These are phyloP conservation scores for Pelusios castaneus DNA, from an alignment of 2,113 vertebrate genomes.

Conservation along the genomic window DNA sequence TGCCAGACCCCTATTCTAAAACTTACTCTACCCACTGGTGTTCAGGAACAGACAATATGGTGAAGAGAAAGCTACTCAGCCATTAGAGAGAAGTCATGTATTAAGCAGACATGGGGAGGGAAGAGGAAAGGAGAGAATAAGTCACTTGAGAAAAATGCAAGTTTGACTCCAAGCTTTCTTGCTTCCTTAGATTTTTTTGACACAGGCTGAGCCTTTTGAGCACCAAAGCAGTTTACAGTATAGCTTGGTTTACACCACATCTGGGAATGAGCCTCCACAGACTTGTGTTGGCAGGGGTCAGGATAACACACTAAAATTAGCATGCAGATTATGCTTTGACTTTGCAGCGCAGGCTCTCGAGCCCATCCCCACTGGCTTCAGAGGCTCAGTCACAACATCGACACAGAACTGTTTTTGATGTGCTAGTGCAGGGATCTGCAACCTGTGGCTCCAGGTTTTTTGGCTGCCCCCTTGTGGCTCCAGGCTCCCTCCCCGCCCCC, in stretches of 20 bases:
- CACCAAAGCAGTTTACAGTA: background rate
- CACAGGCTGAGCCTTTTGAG: background rate
- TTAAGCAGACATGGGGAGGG: background rate
- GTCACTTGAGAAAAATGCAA: background rate
- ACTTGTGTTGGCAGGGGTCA: background rate
- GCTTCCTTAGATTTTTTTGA: background rate
- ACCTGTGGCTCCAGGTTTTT: no score
- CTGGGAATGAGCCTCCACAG: background rate
- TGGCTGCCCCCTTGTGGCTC: no score
- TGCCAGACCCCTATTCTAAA: background rate
- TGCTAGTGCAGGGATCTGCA: background rate
- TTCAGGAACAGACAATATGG: background rate
- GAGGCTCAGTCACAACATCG: background rate
- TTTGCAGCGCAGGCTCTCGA: background rate
- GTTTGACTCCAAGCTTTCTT: background rate
- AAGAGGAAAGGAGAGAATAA: background rate
- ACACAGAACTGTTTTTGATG: background rate
- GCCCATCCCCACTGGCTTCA: background rate
- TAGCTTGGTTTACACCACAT: background rate
- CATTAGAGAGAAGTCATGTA: background rate
- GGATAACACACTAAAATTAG: background rate
- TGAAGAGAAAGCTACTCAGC: background rate
- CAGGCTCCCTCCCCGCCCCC: no score
- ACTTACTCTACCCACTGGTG: rapidly evolving
- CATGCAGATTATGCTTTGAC: background rate